These are phyloP conservation scores for Rana temporaria DNA, from an alignment of 2,113 vertebrate species.

Conservation along the genomic window DNA sequence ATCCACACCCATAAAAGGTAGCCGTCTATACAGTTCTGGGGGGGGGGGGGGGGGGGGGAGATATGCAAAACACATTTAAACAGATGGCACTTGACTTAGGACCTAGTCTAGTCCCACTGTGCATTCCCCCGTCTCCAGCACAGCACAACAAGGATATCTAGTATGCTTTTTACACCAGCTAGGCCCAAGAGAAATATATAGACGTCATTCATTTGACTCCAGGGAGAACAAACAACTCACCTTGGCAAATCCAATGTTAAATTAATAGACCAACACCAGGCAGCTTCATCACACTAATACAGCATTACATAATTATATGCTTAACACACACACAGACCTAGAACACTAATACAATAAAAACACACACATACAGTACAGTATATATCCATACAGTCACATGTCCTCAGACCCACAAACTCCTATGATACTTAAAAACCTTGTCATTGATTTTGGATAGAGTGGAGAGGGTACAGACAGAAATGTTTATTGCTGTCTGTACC, in stretches of 20 bases:
- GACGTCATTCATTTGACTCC: constrained; percentile 35
- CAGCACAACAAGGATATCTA: constrained; percentile 58
- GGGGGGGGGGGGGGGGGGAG: constrained; percentile 45
- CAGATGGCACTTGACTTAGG: constrained; percentile 61
- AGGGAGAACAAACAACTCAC: constrained; percentile 43
- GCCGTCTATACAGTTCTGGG: constrained; percentile 59
- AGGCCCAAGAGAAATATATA: constrained; percentile 28
- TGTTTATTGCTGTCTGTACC: too few relatives aligned
- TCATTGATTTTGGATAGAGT: too few relatives aligned
- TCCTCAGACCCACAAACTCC: too few relatives aligned
- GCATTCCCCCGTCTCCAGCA: constrained; percentile 47
- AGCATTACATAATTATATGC: too few relatives aligned
- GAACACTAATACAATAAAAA: too few relatives aligned
- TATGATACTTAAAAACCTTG: too few relatives aligned
- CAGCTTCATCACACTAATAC: background rate
- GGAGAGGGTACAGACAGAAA: too few relatives aligned
- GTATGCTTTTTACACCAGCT: constrained; percentile 50
- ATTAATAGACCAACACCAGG: background rate
- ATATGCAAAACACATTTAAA: constrained; percentile 64
- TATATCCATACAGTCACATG: too few relatives aligned
- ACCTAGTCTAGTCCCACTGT: constrained; percentile 45
- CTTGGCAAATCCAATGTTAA: constrained; percentile 17
- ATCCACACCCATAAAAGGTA: constrained; percentile 1
- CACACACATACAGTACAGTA: too few relatives aligned
- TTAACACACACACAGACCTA: too few relatives aligned